A percentile compares a stretch with the other conserved stretches of the same genome.
phyloP scores from a whole-genome alignment of 2,113 vertebrate species.

The Mesitornis unicolor region DNA sequence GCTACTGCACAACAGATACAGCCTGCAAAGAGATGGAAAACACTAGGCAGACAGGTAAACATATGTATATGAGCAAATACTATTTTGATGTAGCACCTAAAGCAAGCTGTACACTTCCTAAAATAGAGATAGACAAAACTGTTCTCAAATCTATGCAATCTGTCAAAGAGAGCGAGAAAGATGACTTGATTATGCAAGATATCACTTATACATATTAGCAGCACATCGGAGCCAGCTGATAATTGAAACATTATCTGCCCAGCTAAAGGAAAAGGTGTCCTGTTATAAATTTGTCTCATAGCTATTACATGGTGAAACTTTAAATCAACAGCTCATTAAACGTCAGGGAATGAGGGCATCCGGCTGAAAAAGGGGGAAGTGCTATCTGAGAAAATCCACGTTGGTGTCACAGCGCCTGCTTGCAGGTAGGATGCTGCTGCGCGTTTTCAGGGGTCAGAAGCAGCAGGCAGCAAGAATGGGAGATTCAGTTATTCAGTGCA shows the following conservation, averaged over 20 bases:
- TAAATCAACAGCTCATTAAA: background rate
- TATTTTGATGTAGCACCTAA: background rate
- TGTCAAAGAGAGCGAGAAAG: background rate
- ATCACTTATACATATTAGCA: background rate
- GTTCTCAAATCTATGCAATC: background rate
- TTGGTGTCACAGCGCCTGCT: no score
- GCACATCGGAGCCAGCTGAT: background rate
- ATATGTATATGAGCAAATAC: background rate
- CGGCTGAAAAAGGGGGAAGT: background rate
- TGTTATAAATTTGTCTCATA: background rate
- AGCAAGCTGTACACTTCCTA: background rate
- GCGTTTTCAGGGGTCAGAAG: background rate
- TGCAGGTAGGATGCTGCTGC: no score
- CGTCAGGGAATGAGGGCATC: background rate
- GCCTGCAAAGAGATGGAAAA: background rate
- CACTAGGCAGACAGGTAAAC: background rate
- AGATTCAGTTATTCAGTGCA: background rate
- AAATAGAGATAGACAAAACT: conserved; percentile 9
- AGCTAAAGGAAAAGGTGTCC: background rate
- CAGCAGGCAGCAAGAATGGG: background rate
- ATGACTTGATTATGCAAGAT: background rate
- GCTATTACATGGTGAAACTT: background rate
- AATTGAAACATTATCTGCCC: background rate
- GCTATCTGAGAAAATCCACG: background rate
- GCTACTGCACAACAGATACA: background rate